A percentile compares a stretch with the other conserved stretches of the same genome.
These are phyloP conservation scores for Sycophaga agraensis DNA, from an alignment of 1,140 invertebrate genomes.

Conservation along the genomic window DNA sequence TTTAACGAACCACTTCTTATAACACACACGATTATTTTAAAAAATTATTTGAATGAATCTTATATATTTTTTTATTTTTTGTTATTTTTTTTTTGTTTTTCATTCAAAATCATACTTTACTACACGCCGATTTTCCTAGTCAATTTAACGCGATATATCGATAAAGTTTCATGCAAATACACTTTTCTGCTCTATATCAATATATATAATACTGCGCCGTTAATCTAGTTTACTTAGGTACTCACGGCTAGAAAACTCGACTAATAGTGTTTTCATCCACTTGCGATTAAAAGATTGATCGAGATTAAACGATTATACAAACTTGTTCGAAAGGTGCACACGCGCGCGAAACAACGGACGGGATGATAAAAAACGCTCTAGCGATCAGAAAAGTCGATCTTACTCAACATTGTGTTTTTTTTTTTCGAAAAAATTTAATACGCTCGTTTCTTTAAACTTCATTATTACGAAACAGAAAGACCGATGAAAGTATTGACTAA, in stretches of 20 bases:
- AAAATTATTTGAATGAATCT: not conserved
- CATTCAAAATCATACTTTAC: constrained; percentile 16
- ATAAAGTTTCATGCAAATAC: not conserved
- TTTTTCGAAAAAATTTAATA: too few species aligned
- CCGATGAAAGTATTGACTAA: not conserved
- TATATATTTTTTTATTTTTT: not conserved
- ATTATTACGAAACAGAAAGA: not conserved
- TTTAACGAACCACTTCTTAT: too few species aligned
- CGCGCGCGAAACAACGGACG: constrained; percentile 18
- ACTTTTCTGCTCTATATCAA: not conserved
- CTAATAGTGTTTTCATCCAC: not conserved
- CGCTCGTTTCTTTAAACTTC: not conserved
- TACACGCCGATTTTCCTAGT: not conserved
- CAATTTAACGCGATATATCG: not conserved
- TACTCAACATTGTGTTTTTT: not conserved
- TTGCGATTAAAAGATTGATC: constrained; percentile 1
- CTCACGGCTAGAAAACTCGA: constrained; percentile 5
- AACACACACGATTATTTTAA: too few species aligned
- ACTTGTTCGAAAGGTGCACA: not conserved
- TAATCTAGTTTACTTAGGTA: constrained; percentile 9
- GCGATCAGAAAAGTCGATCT: constrained; percentile 12
- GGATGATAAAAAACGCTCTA: constrained; percentile 11
- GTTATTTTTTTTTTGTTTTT: not conserved
- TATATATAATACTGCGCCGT: constrained; percentile 21
- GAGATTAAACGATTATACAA: constrained; percentile 20